Evolutionary conservation across 1,140 invertebrate species (phyloP).

Genomic region (Dufourea novaeangliae): DNA sequence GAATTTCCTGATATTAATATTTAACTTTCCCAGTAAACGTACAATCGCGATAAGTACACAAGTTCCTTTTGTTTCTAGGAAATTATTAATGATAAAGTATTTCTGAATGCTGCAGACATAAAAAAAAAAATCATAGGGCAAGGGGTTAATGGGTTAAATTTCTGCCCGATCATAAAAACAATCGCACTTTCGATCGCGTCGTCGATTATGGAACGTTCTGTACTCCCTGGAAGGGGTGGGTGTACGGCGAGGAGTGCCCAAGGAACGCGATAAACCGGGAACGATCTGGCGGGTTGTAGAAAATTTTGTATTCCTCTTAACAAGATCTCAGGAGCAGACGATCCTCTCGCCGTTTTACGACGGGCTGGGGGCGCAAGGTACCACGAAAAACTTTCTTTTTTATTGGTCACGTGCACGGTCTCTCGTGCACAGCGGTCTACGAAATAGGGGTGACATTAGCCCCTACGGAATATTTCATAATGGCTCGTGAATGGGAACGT

Average conservation of each 20-base stretch:
- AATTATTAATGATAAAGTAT: no score
- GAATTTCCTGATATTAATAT: no score
- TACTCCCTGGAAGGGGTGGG: slow-evolving; percentile 6
- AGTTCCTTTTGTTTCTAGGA: no score
- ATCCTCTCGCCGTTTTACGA: slow-evolving; percentile 2
- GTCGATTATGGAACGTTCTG: not conserved
- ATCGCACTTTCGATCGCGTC: not conserved
- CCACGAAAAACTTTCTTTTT: slow-evolving; percentile 5
- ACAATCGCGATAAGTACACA: no score
- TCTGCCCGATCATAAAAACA: no score
- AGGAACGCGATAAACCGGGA: slow-evolving; percentile 27
- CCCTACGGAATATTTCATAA: slow-evolving; percentile 44
- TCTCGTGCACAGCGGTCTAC: no score
- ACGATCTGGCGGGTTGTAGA: not conserved
- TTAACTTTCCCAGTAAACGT: no score
- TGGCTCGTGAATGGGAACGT: slow-evolving; percentile 34
- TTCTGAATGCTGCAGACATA: no score
- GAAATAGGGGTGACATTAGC: slow-evolving; percentile 1
- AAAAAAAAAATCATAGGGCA: no score
- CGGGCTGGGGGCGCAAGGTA: not conserved
- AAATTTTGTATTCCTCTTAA: slow-evolving; percentile 14
- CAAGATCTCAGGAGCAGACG: slow-evolving; percentile 9
- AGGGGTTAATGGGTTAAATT: no score
- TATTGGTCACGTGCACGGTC: not conserved
- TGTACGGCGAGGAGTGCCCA: not conserved